These are phyloP conservation scores for Cynopterus brachyotis DNA, from an alignment of 2,113 vertebrate genomes.

Conservation along the genomic window DNA sequence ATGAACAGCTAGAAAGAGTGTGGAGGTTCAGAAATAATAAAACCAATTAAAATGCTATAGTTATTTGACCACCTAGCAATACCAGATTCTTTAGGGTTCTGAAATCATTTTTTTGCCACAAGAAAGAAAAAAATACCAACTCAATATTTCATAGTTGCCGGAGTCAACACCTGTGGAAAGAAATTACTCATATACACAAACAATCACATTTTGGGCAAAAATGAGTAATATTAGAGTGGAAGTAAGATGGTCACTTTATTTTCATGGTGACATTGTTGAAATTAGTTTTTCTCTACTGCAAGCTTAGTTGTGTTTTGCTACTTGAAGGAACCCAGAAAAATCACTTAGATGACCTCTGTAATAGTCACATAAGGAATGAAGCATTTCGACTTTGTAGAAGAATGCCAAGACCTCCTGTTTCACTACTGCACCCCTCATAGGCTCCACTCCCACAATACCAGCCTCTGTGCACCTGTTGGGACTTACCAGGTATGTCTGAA, in stretches of 20 bases:
- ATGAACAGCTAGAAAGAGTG: not conserved
- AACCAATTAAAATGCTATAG: not conserved
- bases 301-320: not conserved
- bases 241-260: not conserved
- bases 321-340: not conserved
- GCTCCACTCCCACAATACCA: fast-evolving
- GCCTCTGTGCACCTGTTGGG: not conserved
- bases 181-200: not conserved
- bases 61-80: not conserved
- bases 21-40: not conserved
- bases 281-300: not conserved
- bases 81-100: not conserved
- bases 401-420: not conserved
- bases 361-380: not conserved
- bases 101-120: not conserved
- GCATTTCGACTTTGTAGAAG: not conserved
- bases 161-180: not conserved
- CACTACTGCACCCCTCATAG: not conserved
- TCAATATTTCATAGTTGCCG: not conserved
- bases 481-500: not conserved
- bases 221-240: not conserved
- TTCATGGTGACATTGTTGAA: not conserved
- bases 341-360: not conserved
- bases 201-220: not conserved
- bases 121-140: not conserved